A percentile compares a stretch with the other conserved stretches of the same genome.
Conservation (phyloP, 1,140 invertebrate genomes). For the Metopolophium dirhodum region DNA sequence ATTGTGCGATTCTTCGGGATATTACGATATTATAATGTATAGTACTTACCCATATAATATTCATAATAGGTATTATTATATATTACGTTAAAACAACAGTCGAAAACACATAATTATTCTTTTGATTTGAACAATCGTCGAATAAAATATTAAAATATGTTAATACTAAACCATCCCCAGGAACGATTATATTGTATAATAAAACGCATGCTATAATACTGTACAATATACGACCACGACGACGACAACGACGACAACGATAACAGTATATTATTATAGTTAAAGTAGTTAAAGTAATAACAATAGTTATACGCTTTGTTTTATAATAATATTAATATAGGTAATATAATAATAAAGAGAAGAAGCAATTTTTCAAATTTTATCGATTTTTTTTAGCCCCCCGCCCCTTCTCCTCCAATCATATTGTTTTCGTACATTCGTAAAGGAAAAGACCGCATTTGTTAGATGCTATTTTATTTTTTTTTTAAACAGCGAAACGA, state of each 20-base stretch:
- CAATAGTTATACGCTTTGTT: too few relatives aligned
- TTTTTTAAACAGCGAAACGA: not conserved
- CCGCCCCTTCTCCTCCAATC: too few relatives aligned
- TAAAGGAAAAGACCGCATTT: not conserved
- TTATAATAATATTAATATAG: too few relatives aligned
- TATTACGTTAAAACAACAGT: not conserved
- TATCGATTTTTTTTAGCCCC: not conserved
- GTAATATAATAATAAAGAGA: too few relatives aligned
- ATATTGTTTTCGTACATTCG: not conserved
- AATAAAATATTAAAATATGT: not conserved
- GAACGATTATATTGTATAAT: too few relatives aligned
- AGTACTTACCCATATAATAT: not conserved
- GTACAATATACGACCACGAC: not conserved
- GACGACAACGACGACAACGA: not conserved
- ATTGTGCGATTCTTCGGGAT: not conserved
- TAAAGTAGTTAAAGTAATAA: not conserved
- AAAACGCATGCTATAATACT: not conserved
- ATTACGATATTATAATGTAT: not conserved
- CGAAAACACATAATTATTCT: not conserved
- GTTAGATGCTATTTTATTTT: not conserved
- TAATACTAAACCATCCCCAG: too few relatives aligned
- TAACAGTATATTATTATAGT: not conserved
- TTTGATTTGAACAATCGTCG: not conserved
- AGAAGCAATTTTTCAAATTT: not conserved
- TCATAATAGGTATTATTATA: not conserved